Evolutionary conservation across 2,113 vertebrate species (phyloP), one percentile per base, ranked within the genome.

Genomic region (Burhinus oedicnemus): DNA sequence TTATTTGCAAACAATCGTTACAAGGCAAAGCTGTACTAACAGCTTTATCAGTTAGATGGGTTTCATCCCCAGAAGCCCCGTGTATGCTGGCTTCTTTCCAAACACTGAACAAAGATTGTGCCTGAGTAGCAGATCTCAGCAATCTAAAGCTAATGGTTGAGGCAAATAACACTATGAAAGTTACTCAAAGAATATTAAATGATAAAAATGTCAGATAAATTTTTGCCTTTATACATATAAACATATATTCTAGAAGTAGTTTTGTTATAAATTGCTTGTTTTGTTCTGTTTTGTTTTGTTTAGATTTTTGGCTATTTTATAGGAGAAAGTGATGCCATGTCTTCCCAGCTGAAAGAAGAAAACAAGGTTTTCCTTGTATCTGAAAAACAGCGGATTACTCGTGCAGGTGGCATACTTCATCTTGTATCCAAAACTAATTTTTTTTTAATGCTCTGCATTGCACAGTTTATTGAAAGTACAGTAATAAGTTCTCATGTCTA

Each of bases 291-390:
- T 93, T 93, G 54, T 78, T 81, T 40, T 83, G 70, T 97, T 90
- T 77, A 98, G 98, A 96, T 98, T 91, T 98, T 98, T 96, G 98
- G 98, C 80, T 98, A 92, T 91, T 98, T 97, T 83, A 78, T 57
- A 40, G 71, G 55, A 57, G 83, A 97, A 74, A 93, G 77, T 21
- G 74, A 71, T 87, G 16, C 18, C 47, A 19, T 71, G 21, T 12
- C 77, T 95, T 60, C 95, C 29, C 92, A 94, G 4, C 11, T 86
- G 3, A 96, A 97, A 94, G 97, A 97, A 96, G 97, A 98, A 93
- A 97, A 78, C 49, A 79, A 71, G 65, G 17, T 98, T 95, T 98
- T 98, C 49, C 90, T 98, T 40, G 20, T 98, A 45, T 97, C 98
- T 42, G 93, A 93, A 84, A 98, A 98, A 89, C 91, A 97, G 64